These are phyloP conservation scores for Anser brachyrhynchus DNA, from an alignment of 2,113 vertebrate genomes.

Conservation along the genomic window DNA sequence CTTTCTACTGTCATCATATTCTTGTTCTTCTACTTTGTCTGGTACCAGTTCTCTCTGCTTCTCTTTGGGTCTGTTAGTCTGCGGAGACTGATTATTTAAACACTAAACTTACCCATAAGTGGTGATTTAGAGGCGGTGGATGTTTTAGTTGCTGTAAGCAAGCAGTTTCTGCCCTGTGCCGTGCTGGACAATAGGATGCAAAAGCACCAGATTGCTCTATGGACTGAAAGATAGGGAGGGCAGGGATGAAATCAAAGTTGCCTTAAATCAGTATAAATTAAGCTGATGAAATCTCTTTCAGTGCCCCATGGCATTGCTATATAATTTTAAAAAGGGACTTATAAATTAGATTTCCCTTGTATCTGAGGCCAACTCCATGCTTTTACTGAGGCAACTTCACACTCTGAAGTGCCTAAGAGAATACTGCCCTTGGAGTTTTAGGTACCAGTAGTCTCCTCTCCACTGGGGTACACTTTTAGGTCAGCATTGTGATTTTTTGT, in stretches of 20 bases:
- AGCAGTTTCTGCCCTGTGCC: not conserved
- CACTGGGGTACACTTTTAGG: not conserved
- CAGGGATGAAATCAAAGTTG: not conserved
- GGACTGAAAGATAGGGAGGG: not conserved
- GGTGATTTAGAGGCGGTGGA: not conserved
- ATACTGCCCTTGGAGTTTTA: not conserved
- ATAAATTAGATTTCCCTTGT: not conserved
- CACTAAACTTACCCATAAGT: not conserved
- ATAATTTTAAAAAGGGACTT: not conserved
- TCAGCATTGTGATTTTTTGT: constrained; percentile 7
- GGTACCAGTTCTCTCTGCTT: not conserved
- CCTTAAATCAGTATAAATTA: not conserved
- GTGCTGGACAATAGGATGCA: not conserved
- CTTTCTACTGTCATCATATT: not conserved
- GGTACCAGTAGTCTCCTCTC: not conserved
- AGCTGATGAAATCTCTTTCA: not conserved
- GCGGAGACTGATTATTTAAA: not conserved
- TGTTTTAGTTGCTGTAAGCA: not conserved
- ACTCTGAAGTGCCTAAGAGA: not conserved
- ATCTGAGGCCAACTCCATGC: not conserved
- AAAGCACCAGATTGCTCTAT: not conserved
- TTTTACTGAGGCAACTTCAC: not conserved
- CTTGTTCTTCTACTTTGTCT: not conserved
- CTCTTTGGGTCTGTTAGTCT: not conserved
- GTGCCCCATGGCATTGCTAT: not conserved